A percentile compares a stretch with the other conserved stretches of the same genome.
Evolutionary conservation across 2,113 vertebrate genomes (phyloP).

Genomic region (Morone chrysops): DNA sequence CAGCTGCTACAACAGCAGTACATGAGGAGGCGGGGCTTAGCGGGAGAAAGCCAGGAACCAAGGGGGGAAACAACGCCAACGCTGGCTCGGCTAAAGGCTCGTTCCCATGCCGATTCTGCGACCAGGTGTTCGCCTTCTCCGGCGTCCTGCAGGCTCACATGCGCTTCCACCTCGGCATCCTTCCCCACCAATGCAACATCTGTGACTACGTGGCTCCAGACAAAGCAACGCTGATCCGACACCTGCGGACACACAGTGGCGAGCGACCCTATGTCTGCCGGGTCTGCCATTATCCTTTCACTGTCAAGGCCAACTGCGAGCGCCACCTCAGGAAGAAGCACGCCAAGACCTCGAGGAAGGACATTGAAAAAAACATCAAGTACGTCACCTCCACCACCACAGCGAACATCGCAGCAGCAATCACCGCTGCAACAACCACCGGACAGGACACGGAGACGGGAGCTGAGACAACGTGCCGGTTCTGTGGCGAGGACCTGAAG

Average conservation of each 20-base stretch:
- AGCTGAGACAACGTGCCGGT: slow-evolving; percentile 89
- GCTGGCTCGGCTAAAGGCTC: slow-evolving; percentile 87
- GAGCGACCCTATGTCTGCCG: slow-evolving; percentile 97
- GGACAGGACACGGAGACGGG: slow-evolving; percentile 78
- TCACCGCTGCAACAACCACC: neutral
- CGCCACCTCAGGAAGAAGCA: slow-evolving; percentile 98
- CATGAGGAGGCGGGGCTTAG: slow-evolving; percentile 87
- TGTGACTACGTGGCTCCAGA: slow-evolving; percentile 96
- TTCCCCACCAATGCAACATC: slow-evolving; percentile 96
- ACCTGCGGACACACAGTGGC: slow-evolving; percentile 95
- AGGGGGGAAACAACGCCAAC: slow-evolving; percentile 76
- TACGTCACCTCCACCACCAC: slow-evolving; percentile 89
- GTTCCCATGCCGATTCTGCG: slow-evolving; percentile 94
- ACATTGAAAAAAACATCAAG: slow-evolving; percentile 98
- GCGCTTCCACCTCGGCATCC: slow-evolving; percentile 94
- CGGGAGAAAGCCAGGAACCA: slow-evolving; percentile 82
- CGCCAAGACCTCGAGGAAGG: slow-evolving; percentile 93
- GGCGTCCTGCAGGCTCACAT: slow-evolving; percentile 94
- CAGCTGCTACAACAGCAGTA: slow-evolving; percentile 60
- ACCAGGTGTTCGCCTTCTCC: slow-evolving; percentile 93
- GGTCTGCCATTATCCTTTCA: slow-evolving; percentile 98
- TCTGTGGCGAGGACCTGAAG: slow-evolving; percentile 93
- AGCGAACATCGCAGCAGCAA: neutral
- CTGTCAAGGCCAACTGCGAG: slow-evolving; percentile 98
- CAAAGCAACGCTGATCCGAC: slow-evolving; percentile 96